Base-by-base conservation (phyloP, 2,113 vertebrate species). In the Rhea pennata region DNA sequence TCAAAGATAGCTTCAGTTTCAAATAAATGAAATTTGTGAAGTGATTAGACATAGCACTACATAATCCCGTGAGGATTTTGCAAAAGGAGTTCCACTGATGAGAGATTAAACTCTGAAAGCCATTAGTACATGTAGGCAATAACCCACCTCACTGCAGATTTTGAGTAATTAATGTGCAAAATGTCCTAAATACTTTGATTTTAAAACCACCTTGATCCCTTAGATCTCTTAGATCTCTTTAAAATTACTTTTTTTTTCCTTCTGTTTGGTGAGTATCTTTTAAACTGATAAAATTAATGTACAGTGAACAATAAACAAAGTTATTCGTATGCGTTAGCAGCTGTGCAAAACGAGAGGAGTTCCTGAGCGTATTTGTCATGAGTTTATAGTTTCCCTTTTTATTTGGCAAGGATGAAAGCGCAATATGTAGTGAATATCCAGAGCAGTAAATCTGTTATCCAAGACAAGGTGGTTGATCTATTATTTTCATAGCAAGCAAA, bases 21-120 rank as follows among this genome's bases (percentile, higher is more conserved):
- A 96, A 91, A 92, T 95, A 96, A 94, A 96, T 98, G 90, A 96
- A 96, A 97, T 95, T 94, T 96, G 93, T 91, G 86, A 92, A 95
- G 81, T 90, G 92, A 94, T 96, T 96, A 93, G 83, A 94, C 81
- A 73, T 90, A 91, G 67, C 93, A 90, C 66, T 93, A 67, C 84
- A 78, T 96, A 94, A 97, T 93, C 92, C 62, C 12, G 44, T 81
- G 66, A 87, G 96, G 85, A 96, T 93, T 97, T 91, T 88, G 71
- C 88, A 71, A 82, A 82, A 95, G 90, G 77, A 95, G 96, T 94
- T 88, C 80, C 94, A 53, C 80, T 96, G 91, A 90, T 84, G 89
- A 97, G 94, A 97, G 93, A 96, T 96, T 84, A 96, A 96, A 96
- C 80, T 96, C 96, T 87, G 81, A 95, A 95, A 91, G 71, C 84